phyloP scores from a whole-genome alignment of 2,113 vertebrate genomes.

The Stictonetta naevosa region DNA sequence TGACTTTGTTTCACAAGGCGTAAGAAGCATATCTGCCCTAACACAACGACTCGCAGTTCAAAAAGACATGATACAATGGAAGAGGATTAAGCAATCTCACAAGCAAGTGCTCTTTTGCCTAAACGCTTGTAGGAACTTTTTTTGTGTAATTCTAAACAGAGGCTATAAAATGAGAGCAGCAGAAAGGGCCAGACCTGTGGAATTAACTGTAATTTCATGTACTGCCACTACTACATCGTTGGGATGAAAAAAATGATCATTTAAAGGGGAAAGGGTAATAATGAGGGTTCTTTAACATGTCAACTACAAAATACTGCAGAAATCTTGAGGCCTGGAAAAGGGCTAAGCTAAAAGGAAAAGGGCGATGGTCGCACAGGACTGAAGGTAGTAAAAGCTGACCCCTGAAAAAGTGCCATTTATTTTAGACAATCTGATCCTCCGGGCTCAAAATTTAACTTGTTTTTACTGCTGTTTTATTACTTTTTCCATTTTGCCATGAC shows the following conservation, averaged over 20 bases:
- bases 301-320: conserved; percentile 10
- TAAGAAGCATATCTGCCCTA: neutral
- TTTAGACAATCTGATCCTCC: neutral
- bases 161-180: neutral
- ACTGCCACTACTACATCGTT: neutral
- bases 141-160: neutral
- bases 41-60: neutral
- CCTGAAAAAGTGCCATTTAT: neutral
- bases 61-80: neutral
- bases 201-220: conserved; percentile 29
- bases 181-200: neutral
- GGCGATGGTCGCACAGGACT: neutral
- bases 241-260: neutral
- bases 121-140: neutral
- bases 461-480: conserved; percentile 59
- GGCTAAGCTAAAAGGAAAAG: conserved; percentile 47
- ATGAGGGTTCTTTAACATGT: neutral
- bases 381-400: conserved; percentile 30
- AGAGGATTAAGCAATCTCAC: neutral
- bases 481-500: conserved; percentile 39
- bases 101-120: neutral
- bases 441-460: conserved; percentile 42
- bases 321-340: neutral
- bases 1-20: conserved; percentile 8
- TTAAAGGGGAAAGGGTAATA: conserved; percentile 37